Conservation (phyloP, 2,113 vertebrate species). For the human (Homo sapiens) region DNA sequence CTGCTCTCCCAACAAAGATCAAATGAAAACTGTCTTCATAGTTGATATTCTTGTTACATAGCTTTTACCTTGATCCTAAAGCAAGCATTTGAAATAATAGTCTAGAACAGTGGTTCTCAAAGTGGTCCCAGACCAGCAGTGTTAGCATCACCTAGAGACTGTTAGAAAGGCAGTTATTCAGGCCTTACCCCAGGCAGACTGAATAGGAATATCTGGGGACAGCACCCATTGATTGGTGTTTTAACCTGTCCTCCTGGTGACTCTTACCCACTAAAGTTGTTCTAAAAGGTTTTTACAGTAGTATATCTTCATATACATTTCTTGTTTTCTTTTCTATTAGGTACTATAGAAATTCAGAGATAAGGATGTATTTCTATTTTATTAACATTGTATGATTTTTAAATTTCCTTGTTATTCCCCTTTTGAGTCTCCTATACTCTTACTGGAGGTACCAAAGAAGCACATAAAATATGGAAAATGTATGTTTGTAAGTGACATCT, state of each 20-base stretch:
- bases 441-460: neutral
- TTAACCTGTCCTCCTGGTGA: neutral
- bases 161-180: neutral
- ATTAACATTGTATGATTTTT: neutral
- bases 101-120: neutral
- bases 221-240: neutral
- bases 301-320: neutral
- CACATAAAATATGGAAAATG: neutral
- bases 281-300: neutral
- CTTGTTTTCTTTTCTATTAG: neutral
- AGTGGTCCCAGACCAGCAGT: neutral
- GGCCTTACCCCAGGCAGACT: neutral
- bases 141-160: neutral
- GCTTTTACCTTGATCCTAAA: neutral
- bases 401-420: neutral
- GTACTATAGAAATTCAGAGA: neutral
- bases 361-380: neutral
- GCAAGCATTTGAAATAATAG: neutral
- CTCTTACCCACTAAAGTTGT: neutral
- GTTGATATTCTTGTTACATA: neutral
- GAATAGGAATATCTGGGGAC: neutral
- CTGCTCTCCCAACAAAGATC: neutral
- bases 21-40: neutral
- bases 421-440: conserved; percentile 41
- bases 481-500: neutral